Base-by-base conservation (phyloP, 2,797 vertebrate genomes). In the Acanthornis magna region DNA sequence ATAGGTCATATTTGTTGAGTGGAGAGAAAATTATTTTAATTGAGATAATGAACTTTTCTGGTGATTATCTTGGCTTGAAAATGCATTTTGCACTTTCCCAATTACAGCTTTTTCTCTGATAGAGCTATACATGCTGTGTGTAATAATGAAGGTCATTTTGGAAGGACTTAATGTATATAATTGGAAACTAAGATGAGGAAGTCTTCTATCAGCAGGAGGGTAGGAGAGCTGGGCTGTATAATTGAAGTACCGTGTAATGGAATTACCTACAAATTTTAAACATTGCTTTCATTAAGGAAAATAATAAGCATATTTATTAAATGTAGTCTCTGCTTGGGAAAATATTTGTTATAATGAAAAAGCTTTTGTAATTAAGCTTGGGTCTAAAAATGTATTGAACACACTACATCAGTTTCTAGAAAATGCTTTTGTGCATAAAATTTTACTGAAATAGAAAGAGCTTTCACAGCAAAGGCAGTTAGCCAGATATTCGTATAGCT, bases 251-350 rank as follows among this genome's bases (percentile, higher is more conserved):
- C 89, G 84, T 91, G 68, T 96, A 97, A 97, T 96, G 93, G 93
- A 96, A 98, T 97, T 96, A 96, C 97, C 95, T 95, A 94, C 96
- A 95, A 85, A 91, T 95, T 92, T 94, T 95, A 97, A 93, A 79
- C 83, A 93, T 94, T 89, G 84, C 84, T 94, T 95, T 97, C 94
- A 93, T 94, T 94, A 94, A 90, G 72, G 70, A 83, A 95, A 95
- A 94, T 96, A 95, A 96, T 96, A 91, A 95, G 67, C 76, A 27
- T 96, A 95, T 96, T 96, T 96, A 97, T 96, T 95, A 95, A 93
- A 94, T 85, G 62, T 51, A 88, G 38, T 86, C 67, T 95, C 88
- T 95, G 75, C 84, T 94, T 87, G 84, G 81, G 87, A 91, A 85
- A 93, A 94, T 96, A 94, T 97, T 94, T 97, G 91, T 88, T 96